Evolutionary conservation across 2,113 vertebrate genomes (phyloP).

Genomic region (Phyllopteryx taeniolatus): DNA sequence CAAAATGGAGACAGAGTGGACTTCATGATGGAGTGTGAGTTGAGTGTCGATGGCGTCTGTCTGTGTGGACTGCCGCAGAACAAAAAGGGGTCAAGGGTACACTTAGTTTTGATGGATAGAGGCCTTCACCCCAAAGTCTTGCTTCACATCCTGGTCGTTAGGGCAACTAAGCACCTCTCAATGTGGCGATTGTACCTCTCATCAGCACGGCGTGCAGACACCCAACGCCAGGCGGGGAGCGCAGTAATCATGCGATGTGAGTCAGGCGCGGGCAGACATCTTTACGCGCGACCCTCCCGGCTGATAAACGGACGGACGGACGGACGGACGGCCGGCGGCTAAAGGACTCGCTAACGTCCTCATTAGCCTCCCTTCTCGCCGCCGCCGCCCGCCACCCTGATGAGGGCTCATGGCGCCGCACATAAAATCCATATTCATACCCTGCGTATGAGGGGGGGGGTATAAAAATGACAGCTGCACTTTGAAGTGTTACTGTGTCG

Average conservation of each 20-base stretch:
- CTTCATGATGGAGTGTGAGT: slow-evolving; percentile 19
- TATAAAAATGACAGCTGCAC: slow-evolving; percentile 65
- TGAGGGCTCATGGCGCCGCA: slow-evolving; percentile 32
- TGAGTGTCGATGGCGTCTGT: slow-evolving; percentile 44
- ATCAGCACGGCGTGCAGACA: slow-evolving; percentile 11
- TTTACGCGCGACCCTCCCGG: slow-evolving; percentile 32
- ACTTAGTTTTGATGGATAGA: slow-evolving; percentile 39
- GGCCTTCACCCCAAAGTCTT: slow-evolving; percentile 11
- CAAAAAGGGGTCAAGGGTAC: slow-evolving; percentile 23
- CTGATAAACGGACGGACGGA: slow-evolving; percentile 68
- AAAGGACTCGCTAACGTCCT: slow-evolving; percentile 62
- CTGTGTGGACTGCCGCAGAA: neutral
- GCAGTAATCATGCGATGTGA: slow-evolving; percentile 36
- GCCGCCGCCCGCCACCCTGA: slow-evolving; percentile 29
- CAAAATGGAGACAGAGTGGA: slow-evolving; percentile 3
- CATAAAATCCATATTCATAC: slow-evolving; percentile 43
- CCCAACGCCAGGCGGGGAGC: slow-evolving; percentile 11
- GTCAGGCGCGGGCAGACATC: slow-evolving; percentile 37
- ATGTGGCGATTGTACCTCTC: slow-evolving; percentile 37
- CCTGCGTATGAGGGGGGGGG: slow-evolving; percentile 6
- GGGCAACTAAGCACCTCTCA: slow-evolving; percentile 39
- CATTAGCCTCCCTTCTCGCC: slow-evolving; percentile 53
- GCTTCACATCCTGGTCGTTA: slow-evolving; percentile 24
- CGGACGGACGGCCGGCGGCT: slow-evolving; percentile 42
- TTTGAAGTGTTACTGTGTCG: slow-evolving; percentile 52